Evolutionary conservation across 2,888 invertebrate species (phyloP), one percentile per base, ranked within the genome.

Genomic region (Cenopis cana): DNA sequence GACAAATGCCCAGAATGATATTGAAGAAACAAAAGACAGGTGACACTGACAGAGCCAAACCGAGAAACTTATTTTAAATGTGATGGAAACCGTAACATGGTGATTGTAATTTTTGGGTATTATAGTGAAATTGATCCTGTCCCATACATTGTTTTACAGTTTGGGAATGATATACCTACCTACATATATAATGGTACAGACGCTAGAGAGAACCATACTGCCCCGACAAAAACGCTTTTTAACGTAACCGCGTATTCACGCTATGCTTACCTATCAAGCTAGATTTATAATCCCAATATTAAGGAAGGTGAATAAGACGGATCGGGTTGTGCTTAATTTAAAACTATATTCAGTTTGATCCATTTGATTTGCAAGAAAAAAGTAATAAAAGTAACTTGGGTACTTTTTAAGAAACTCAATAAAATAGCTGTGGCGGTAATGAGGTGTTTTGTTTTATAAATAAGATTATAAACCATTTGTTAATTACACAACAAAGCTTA

Each of bases 251-350:
- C 57, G 69, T 65, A 64, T 50, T 12, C 11, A 54, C 60, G 66
- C 65, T 66, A 60, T 64, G 72, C 72, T 62, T 68, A n/a, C n/a
- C n/a, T n/a, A 64, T 55, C 41, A 24, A 69, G 69, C 73, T 70
- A 70, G 54, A 60, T 59, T 56, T 69, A 52, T 29, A 49, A 24
- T 69, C 36, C 49, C 18, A 33, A 52, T 68, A 36, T 36, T 66
- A 66, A 60, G 60, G 54, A 66, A 36, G 10, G 66, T 9, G 29
- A 56, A 66, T 46, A 17, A 33, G 46, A 65, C 14, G 54, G 59
- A 50, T 36, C 17, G 41, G 52, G 56, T 56, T 54, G 52, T 66
- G 46, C 70, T 36, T 52, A 41, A 29, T 54, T 59, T 55, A 60
- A 59, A 70, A 65, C 41, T 52, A 54, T 38, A 57, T 69, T 69